These are phyloP conservation scores for Octomys mimax DNA, from an alignment of 2,797 vertebrate species.

Conservation along the genomic window DNA sequence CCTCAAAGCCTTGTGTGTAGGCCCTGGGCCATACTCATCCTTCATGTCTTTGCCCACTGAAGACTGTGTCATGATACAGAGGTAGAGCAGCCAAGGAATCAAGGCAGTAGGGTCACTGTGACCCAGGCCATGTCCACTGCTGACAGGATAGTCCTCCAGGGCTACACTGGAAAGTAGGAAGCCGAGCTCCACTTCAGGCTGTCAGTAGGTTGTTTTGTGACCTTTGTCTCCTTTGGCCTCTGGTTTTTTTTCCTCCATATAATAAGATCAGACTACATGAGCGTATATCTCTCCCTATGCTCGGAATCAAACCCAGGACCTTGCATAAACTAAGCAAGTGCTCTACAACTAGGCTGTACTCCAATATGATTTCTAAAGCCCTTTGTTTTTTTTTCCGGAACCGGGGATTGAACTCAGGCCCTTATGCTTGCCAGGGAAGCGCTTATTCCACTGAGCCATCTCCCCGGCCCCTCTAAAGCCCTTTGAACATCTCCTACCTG, in stretches of 20 bases:
- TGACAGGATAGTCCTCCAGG: background rate
- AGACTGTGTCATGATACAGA: constrained; percentile 4
- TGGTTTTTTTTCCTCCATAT: background rate
- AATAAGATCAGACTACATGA: background rate
- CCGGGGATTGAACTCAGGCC: no score
- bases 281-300: background rate
- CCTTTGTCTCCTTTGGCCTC: background rate
- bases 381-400: no score
- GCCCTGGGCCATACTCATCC: background rate
- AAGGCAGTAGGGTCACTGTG: background rate
- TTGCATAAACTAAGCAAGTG: background rate
- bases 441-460: no score
- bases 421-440: no score
- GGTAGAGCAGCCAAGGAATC: background rate
- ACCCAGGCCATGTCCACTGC: background rate
- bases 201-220: background rate
- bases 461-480: no score
- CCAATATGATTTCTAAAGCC: background rate
- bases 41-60: background rate
- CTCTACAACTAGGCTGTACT: background rate
- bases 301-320: background rate
- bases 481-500: background rate
- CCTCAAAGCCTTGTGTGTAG: constrained; percentile 11
- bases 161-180: background rate
- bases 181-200: background rate